Base-by-base conservation (phyloP, 2,113 vertebrate species). In the Alligator mississippiensis region DNA sequence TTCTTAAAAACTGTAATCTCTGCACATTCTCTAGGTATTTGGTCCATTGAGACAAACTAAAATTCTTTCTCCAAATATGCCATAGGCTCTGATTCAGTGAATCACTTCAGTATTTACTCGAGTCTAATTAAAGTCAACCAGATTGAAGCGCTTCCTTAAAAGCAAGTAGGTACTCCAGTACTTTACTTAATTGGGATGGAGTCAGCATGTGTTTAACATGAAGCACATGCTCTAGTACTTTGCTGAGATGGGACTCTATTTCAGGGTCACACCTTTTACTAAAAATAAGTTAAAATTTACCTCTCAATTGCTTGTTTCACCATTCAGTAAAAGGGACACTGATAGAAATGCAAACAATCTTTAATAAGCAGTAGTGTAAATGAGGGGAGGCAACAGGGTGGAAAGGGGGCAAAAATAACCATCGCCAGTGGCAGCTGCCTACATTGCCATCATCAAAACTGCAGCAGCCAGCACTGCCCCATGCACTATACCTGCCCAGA, bases 41-140 rank as follows among this genome's bases (percentile, higher is more conserved):
- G 59, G 25, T 93, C 90, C 80, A 70, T 11, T 89, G 66, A 70
- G 66, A 34, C 27, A 30, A 21, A 70, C 21, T 70, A 70, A 70
- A 34, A 34, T 94, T 87, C 84, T 62, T 94, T 57, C 92, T 96
- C 91, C 81, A 92, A 95, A 93, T 80, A 70, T 74, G 95, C 96
- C 89, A 82, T 85, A 95, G 87, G 62, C 66, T 70, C 90, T 59
- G 62, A 0, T 80, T 95, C 77, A 93, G 75, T 66, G 54, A 87
- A 95, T 84, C 96, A 85, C 58, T 90, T 96, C 74, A 85, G 90
- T 92, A 94, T 92, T 82, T 87, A 80, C 82, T 77, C 96, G 95
- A 96, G 93, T 94, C 93, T 96, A 95, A 95, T 96, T 96, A 95
- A 96, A 97, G 91, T 68, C 90, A 95, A 92, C 34, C 81, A 96